Evolutionary conservation across 2,888 invertebrate genomes (phyloP).

Genomic region (Agonopterix heracliana): DNA sequence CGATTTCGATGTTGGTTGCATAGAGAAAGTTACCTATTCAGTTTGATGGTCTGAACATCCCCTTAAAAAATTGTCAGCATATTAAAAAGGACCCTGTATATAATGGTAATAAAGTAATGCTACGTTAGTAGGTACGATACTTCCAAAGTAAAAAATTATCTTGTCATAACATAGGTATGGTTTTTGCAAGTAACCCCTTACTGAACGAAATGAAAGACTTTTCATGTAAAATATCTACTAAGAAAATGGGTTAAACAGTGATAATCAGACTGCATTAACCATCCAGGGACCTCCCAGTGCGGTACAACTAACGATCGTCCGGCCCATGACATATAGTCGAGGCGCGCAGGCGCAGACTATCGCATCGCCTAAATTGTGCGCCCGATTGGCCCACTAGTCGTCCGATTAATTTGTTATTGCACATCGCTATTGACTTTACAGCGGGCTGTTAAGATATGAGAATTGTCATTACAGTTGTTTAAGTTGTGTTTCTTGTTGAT

Average conservation of each 20-base stretch:
- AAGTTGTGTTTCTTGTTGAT: neutral
- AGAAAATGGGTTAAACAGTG: neutral
- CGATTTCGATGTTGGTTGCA: no score
- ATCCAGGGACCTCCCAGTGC: conserved; percentile 23
- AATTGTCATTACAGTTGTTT: conserved; percentile 3
- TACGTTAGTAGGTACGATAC: no score
- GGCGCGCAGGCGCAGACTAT: conserved; percentile 10
- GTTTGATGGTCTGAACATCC: no score
- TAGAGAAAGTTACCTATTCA: no score
- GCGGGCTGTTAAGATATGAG: conserved; percentile 11
- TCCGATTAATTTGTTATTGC: conserved; percentile 16
- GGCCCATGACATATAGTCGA: conserved; percentile 16
- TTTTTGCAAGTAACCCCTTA: no score
- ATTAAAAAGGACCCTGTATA: no score
- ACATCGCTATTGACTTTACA: conserved; percentile 12
- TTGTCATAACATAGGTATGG: no score
- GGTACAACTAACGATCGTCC: conserved; percentile 16
- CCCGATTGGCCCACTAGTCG: conserved; percentile 13
- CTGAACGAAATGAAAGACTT: neutral
- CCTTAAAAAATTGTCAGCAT: no score
- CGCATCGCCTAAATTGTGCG: conserved; percentile 20
- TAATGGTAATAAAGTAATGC: no score
- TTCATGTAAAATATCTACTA: neutral
- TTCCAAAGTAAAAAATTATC: no score
- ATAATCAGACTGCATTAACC: conserved; percentile 13